Conservation (phyloP, 2,797 vertebrate species). For the Megaceryle alcyon region DNA sequence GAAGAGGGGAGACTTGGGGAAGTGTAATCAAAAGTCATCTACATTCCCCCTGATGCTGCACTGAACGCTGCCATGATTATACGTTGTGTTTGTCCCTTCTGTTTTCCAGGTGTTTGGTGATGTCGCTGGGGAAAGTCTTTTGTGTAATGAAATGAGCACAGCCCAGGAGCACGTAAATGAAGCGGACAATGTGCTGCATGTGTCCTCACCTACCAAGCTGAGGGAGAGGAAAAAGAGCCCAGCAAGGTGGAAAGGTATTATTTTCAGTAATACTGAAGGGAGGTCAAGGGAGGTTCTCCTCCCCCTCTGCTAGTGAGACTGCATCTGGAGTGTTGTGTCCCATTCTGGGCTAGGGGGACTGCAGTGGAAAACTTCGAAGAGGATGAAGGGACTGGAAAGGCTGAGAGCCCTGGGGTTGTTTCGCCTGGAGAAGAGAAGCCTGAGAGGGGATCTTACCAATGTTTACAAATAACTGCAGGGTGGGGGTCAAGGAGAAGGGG, state of each 20-base stretch:
- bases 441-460: too few species aligned
- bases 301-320: too few species aligned
- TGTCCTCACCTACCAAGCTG: conserved; percentile 23
- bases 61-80: background rate
- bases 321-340: too few species aligned
- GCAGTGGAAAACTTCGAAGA: too few species aligned
- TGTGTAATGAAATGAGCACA: conserved; percentile 29
- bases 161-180: conserved; percentile 36
- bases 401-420: too few species aligned
- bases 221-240: conserved; percentile 77
- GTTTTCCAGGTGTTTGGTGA: conserved; percentile 85
- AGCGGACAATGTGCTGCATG: background rate
- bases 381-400: too few species aligned
- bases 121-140: conserved; percentile 56
- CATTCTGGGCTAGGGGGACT: too few species aligned
- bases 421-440: too few species aligned
- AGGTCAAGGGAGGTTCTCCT: too few species aligned
- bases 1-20: background rate
- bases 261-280: background rate
- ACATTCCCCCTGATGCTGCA: background rate
- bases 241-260: conserved; percentile 77
- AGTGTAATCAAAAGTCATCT: conserved; percentile 35
- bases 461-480: too few species aligned
- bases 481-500: too few species aligned
- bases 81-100: background rate